Evolutionary conservation across 2,888 invertebrate species (phyloP), one percentile per base, ranked within the genome.

Genomic region (Phaonia tiefii): DNA sequence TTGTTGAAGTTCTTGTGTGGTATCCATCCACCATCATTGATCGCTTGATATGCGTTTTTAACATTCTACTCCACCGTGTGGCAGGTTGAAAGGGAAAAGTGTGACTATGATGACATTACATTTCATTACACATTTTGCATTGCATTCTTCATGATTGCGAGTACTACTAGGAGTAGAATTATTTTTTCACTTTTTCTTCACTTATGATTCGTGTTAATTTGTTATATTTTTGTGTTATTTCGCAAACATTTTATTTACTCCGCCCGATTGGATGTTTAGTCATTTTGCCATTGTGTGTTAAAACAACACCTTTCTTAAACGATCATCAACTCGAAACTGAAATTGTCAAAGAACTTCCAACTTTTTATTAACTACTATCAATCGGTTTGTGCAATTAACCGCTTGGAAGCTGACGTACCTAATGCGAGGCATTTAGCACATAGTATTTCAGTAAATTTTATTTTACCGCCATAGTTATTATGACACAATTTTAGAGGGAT

Each of bases 51-150:
- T 54, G 69, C 51, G 39, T 31, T 31, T 31, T 31, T 31, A n/a
- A 31, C 31, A 31, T 31, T 31, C 3, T 31, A 31, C 31, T 31
- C 31, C 17, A 15, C 7, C 25, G 51, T 56, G 54, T 54, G 42
- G 51, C 82, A 79, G 70, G 25, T 79, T 82, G 76, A 79, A 75
- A 77, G 79, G 81, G 75, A 78, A 81, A 75, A 81, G 79, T 82
- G 82, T 79, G 74, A 31, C 31, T 31, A 79, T 22, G 22, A 69
- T 54, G 49, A 54, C 39, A 54, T 69, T 69, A 69, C 54, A 69
- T 54, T 31, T 39, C 39, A 49, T 54, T n/a, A 49, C 49, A 67
- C 46, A 49, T 67, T n/a, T 31, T 31, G 31, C 8, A 3, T 31
- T 3, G 31, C 31, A 31, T 31, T 31, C 31, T 8, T 31, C 31